Evolutionary conservation across 37 sponge, comb jelly and placozoan genomes (phyloP).

Genomic region (Crambe crambe): DNA sequence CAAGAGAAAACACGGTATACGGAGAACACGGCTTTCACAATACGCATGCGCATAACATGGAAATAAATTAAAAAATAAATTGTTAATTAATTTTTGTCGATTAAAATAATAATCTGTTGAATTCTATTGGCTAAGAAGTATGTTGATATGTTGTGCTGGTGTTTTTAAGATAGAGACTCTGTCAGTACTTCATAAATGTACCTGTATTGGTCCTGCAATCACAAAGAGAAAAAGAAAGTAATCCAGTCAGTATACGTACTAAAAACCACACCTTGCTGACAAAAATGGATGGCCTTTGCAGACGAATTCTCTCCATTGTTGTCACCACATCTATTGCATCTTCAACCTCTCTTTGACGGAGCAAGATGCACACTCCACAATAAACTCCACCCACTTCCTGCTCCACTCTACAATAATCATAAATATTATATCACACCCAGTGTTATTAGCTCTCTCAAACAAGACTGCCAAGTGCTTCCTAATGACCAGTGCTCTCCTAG

Average conservation of each 20-base stretch:
- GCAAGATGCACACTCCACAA: constrained; percentile 60
- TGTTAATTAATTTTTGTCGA: too few relatives aligned
- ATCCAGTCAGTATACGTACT: neutral
- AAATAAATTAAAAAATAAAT: too few relatives aligned
- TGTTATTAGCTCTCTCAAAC: too few relatives aligned
- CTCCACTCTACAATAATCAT: neutral
- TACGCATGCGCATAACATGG: too few relatives aligned
- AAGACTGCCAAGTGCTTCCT: too few relatives aligned
- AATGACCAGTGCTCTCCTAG: neutral
- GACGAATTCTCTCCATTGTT: constrained; percentile 56
- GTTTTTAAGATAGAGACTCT: neutral
- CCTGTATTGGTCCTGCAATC: constrained; percentile 12
- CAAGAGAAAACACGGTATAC: too few relatives aligned
- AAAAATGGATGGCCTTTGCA: constrained; percentile 67
- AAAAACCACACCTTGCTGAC: constrained; percentile 57
- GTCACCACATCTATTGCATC: constrained; percentile 76
- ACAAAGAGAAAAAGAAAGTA: neutral
- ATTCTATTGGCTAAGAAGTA: too few relatives aligned
- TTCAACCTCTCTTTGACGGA: constrained; percentile 69
- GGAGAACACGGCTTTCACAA: too few relatives aligned
- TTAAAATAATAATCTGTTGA: too few relatives aligned
- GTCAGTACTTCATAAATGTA: constrained; percentile 7
- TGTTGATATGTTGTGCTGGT: too few relatives aligned
- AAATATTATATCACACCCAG: neutral
- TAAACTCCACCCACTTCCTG: constrained; percentile 28